phyloP scores from a whole-genome alignment of 2,797 vertebrate genomes.

The Enteromius thamalakanensis region DNA sequence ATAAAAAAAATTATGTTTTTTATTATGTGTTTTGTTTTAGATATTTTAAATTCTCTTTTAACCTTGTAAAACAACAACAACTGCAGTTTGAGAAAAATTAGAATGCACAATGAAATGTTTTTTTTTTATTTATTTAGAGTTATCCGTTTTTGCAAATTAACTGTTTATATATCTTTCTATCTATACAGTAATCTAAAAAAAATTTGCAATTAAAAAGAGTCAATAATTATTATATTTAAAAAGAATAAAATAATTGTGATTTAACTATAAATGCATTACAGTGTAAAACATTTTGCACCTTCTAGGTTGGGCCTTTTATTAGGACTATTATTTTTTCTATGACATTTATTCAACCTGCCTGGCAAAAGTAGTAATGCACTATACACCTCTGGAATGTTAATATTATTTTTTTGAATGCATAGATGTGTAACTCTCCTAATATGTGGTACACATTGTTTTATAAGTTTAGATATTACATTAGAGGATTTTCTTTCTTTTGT shows the following conservation, averaged over 20 bases:
- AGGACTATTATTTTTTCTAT: neutral
- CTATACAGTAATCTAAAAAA: neutral
- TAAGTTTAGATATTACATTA: neutral
- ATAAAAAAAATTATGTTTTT: too few species aligned
- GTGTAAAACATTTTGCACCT: neutral
- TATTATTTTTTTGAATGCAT: neutral
- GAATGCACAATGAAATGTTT: too few species aligned
- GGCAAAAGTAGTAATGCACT: neutral
- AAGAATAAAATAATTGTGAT: neutral
- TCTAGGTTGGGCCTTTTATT: neutral
- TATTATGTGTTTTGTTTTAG: too few species aligned
- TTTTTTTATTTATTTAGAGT: too few species aligned
- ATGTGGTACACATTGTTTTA: neutral
- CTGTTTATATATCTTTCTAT: too few species aligned
- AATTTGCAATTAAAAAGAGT: neutral
- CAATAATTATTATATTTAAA: neutral
- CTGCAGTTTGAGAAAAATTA: too few species aligned
- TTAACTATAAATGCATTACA: neutral
- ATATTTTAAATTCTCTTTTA: too few species aligned
- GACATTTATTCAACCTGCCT: neutral
- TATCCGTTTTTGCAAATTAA: too few species aligned
- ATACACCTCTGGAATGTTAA: neutral
- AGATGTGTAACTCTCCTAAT: neutral
- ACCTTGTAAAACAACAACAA: too few species aligned
- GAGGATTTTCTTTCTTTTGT: neutral